These are phyloP conservation scores for Whitmania pigra DNA, from an alignment of 1,140 invertebrate genomes.

Conservation along the genomic window DNA sequence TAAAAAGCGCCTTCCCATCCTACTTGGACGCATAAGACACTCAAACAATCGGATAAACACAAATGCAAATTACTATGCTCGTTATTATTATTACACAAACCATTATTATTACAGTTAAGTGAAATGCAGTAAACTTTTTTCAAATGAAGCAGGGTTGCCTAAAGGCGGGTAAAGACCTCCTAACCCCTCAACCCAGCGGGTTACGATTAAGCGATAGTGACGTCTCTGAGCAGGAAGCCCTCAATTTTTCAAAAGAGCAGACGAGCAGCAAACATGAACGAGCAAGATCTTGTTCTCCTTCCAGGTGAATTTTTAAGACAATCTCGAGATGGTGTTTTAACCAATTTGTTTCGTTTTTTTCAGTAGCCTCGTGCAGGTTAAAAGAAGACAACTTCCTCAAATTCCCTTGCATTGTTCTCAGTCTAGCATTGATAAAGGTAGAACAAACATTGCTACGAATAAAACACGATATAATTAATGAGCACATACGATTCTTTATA, in stretches of 20 bases:
- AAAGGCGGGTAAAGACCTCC: slow-evolving; percentile 55
- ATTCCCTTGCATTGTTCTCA: slow-evolving; percentile 52
- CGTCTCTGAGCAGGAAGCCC: slow-evolving; percentile 66
- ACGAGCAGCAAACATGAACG: background rate
- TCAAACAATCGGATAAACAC: too few species aligned
- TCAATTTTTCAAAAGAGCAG: slow-evolving; percentile 49
- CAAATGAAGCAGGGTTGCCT: too few species aligned
- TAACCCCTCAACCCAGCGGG: slow-evolving; percentile 74
- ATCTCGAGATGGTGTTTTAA: background rate
- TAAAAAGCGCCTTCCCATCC: too few species aligned
- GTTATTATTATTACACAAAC: too few species aligned
- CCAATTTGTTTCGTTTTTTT: background rate
- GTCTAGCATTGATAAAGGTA: slow-evolving; percentile 32
- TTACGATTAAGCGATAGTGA: slow-evolving; percentile 73
- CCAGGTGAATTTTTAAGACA: slow-evolving; percentile 6
- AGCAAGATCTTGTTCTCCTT: slow-evolving; percentile 19
- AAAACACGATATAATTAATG: too few species aligned
- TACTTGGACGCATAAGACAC: too few species aligned
- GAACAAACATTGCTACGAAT: background rate
- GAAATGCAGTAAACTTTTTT: too few species aligned
- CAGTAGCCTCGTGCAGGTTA: slow-evolving; percentile 35
- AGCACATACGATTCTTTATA: too few species aligned
- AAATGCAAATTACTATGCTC: too few species aligned
- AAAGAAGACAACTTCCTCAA: slow-evolving; percentile 85
- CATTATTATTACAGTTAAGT: too few species aligned